Percentiles rank a stretch among this genome's conserved stretches.
These are phyloP conservation scores for Listronotus bonariensis DNA, from an alignment of 1,140 invertebrate genomes.

Conservation along the genomic window DNA sequence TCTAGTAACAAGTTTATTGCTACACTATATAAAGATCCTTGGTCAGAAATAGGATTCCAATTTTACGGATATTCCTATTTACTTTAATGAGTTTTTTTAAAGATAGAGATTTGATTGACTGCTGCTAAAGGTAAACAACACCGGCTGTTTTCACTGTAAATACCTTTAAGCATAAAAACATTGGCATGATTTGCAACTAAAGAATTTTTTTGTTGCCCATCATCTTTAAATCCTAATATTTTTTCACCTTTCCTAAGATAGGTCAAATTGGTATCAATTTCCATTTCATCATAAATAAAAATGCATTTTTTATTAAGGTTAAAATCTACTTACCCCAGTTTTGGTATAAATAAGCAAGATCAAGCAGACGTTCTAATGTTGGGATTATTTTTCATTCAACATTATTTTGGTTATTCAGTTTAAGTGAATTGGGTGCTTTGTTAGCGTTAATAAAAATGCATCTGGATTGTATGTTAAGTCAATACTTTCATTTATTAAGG, in stretches of 20 bases:
- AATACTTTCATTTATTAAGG: too few species aligned
- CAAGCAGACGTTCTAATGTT: too few species aligned
- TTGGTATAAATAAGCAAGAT: too few species aligned
- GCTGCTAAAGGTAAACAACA: background rate
- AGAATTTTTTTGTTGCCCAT: background rate
- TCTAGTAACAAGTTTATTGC: slow-evolving; percentile 43
- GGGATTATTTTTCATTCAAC: too few species aligned
- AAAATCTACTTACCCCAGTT: too few species aligned
- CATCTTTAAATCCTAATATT: slow-evolving; percentile 1
- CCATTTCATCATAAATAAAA: slow-evolving; percentile 30
- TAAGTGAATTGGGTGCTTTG: too few species aligned
- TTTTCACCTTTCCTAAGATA: slow-evolving; percentile 1
- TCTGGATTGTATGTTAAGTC: too few species aligned
- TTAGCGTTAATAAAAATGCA: too few species aligned
- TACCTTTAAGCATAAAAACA: slow-evolving; percentile 8
- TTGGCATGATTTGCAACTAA: slow-evolving; percentile 1
- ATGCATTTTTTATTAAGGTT: background rate
- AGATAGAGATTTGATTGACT: background rate
- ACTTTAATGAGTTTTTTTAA: background rate
- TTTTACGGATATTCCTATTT: background rate
- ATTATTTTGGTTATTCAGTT: too few species aligned
- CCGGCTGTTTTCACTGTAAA: slow-evolving; percentile 4
- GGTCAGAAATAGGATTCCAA: slow-evolving; percentile 40
- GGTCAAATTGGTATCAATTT: background rate
- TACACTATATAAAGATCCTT: slow-evolving; percentile 41